A percentile compares a stretch with the other conserved stretches of the same genome.
These are phyloP conservation scores for Pomacea canaliculata DNA, from an alignment of 2,888 invertebrate species.

Conservation along the genomic window DNA sequence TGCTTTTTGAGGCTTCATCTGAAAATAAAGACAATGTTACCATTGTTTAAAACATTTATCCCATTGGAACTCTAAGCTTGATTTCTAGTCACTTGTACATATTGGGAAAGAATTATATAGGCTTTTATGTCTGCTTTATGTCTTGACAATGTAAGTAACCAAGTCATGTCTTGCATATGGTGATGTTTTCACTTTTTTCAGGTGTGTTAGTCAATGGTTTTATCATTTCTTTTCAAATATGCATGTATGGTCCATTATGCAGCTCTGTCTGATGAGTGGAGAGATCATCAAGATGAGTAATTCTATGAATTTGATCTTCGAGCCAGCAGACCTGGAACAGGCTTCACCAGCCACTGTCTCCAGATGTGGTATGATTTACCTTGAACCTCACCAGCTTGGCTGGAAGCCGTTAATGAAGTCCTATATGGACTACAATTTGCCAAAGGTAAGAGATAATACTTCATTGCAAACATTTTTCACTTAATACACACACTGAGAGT, in stretches of 20 bases:
- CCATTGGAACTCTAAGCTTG: no score
- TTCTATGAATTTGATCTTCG: conserved; percentile 70
- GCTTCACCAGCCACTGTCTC: conserved; percentile 96
- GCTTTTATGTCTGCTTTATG: no score
- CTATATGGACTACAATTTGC: conserved; percentile 84
- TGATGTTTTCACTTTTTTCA: no score
- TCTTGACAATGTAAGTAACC: no score
- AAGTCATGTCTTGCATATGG: no score
- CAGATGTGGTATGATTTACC: conserved; percentile 95
- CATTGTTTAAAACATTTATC: no score
- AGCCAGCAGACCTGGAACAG: conserved; percentile 76
- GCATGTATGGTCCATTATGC: conserved; percentile 4
- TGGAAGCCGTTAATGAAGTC: conserved; percentile 87
- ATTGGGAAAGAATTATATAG: not conserved
- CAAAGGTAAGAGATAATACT: conserved; percentile 61
- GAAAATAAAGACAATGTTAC: no score
- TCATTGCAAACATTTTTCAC: no score
- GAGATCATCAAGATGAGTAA: conserved; percentile 71
- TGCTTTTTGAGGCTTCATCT: no score
- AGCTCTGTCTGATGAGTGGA: conserved; percentile 71
- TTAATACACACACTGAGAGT: no score
- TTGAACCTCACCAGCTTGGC: conserved; percentile 87
- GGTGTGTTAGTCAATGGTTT: not conserved
- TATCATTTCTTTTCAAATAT: not conserved
- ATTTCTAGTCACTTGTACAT: no score